These are phyloP conservation scores for Morone saxatilis DNA, from an alignment of 2,113 vertebrate species.

Conservation along the genomic window DNA sequence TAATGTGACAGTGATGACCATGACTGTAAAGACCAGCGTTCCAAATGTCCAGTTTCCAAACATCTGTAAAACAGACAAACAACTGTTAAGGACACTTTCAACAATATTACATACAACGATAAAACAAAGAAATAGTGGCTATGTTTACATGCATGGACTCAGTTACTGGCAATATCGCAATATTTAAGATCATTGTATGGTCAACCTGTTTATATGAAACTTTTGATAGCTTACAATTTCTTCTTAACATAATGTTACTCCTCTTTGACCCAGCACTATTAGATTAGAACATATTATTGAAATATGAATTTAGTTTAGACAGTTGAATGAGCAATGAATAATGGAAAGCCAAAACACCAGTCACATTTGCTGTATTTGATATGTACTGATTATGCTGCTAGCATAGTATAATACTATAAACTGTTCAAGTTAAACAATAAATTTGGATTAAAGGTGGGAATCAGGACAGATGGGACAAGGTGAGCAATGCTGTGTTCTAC, in stretches of 20 bases:
- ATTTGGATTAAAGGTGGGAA: neutral
- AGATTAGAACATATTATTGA: neutral
- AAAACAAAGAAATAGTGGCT: neutral
- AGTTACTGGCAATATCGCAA: neutral
- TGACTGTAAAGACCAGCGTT: conserved; percentile 96
- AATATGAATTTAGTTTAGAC: neutral
- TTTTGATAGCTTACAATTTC: neutral
- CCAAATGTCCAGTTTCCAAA: conserved; percentile 99
- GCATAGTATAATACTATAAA: neutral
- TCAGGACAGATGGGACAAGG: neutral
- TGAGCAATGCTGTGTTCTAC: neutral
- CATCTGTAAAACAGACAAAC: conserved; percentile 87
- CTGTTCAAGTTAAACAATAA: neutral
- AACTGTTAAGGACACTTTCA: conserved; percentile 11
- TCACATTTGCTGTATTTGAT: neutral
- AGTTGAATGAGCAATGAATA: neutral
- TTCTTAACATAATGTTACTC: neutral
- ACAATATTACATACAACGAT: neutral
- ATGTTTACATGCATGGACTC: conserved; percentile 18
- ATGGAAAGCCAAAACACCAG: neutral
- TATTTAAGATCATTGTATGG: neutral
- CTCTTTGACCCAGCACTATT: neutral
- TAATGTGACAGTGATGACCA: conserved; percentile 97
- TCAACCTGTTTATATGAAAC: neutral
- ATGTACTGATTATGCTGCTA: neutral